Conservation (phyloP, 2,113 vertebrate species). For the Poeciliopsis prolifica region DNA sequence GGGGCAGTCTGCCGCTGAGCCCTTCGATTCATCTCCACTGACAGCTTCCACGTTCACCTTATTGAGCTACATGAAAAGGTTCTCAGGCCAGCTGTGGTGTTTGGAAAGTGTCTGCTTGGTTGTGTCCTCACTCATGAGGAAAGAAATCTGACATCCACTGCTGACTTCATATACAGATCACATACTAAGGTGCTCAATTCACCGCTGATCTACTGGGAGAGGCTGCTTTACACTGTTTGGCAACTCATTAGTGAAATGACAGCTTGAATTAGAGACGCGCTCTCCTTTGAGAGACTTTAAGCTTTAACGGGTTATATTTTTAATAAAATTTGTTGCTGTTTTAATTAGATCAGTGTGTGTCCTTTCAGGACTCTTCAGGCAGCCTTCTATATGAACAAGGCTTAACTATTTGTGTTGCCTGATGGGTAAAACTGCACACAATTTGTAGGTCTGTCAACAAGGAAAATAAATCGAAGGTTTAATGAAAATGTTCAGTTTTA, state of each 20-base stretch:
- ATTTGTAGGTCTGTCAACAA: neutral
- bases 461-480: slow-evolving; percentile 4
- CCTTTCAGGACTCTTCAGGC: neutral
- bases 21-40: slow-evolving; percentile 7
- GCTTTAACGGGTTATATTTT: slow-evolving; percentile 13
- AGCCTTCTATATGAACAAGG: neutral
- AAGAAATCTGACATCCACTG: slow-evolving; percentile 4
- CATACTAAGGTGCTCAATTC: slow-evolving; percentile 7
- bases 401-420: slow-evolving; percentile 5
- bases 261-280: neutral
- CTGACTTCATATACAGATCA: neutral
- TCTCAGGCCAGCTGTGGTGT: slow-evolving; percentile 3
- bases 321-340: slow-evolving; percentile 14
- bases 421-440: neutral
- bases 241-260: slow-evolving; percentile 20
- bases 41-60: slow-evolving; percentile 1
- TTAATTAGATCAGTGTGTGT: slow-evolving; percentile 16
- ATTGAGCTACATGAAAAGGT: slow-evolving; percentile 25
- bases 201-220: neutral
- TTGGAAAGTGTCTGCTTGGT: neutral
- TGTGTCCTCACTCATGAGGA: slow-evolving; percentile 2
- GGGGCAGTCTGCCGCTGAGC: neutral
- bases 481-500: neutral
- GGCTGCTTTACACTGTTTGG: neutral
- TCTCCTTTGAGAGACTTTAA: slow-evolving; percentile 17